A percentile compares a stretch with the other conserved stretches of the same genome.
Conservation (phyloP, 2,113 vertebrate species). For the Tragelaphus buxtoni region DNA sequence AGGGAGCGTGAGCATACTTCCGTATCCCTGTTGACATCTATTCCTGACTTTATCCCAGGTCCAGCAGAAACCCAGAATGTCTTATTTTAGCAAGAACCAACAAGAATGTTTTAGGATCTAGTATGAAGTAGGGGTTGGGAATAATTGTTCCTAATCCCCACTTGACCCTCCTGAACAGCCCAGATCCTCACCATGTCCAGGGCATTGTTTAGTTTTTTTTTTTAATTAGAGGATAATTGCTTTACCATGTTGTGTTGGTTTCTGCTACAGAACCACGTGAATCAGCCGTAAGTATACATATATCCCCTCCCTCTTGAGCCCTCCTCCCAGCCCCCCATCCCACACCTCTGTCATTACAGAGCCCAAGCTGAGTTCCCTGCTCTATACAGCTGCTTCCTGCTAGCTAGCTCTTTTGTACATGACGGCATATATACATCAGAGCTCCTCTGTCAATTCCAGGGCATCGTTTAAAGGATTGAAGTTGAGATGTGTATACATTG, state of each 20-base stretch:
- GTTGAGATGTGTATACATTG: neutral
- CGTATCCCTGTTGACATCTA: neutral
- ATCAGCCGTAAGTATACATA: neutral
- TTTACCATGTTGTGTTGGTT: neutral
- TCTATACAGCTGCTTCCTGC: neutral
- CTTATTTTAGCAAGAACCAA: neutral
- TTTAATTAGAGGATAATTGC: neutral
- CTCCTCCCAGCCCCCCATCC: neutral
- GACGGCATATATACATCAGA: neutral
- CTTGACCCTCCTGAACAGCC: neutral
- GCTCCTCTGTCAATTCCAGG: neutral
- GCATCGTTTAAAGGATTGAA: neutral
- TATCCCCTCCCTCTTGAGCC: neutral
- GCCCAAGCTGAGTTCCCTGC: neutral
- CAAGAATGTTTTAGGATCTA: neutral
- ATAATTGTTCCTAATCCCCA: neutral
- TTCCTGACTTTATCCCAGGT: neutral
- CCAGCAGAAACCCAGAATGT: neutral
- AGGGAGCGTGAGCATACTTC: fast-evolving
- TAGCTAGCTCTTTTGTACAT: neutral
- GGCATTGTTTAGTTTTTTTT: neutral
- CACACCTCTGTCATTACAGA: neutral
- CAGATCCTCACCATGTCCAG: neutral
- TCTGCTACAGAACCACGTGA: neutral
- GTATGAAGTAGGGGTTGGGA: neutral